Evolutionary conservation across 1,140 invertebrate genomes (phyloP).

Genomic region (Drosophila novamexicana): DNA sequence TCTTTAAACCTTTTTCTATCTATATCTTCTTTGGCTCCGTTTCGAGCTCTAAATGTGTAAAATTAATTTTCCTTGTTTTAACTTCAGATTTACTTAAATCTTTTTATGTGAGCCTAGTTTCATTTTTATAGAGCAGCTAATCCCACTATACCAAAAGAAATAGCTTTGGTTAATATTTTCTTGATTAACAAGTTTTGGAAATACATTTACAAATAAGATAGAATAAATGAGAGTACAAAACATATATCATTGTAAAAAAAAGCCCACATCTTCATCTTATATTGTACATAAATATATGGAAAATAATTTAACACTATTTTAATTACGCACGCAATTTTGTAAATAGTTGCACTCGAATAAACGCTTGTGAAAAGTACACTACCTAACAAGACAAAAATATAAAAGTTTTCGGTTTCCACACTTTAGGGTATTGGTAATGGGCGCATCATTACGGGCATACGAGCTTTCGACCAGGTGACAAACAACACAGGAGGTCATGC

Average conservation of each 20-base stretch:
- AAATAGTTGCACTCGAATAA: background rate
- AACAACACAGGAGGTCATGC: conserved; percentile 86
- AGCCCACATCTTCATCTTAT: background rate
- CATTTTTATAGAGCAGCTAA: too few relatives aligned
- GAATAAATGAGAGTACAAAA: background rate
- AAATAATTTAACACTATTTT: background rate
- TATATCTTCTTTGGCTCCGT: too few relatives aligned
- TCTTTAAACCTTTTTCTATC: too few relatives aligned
- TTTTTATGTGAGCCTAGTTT: too few relatives aligned
- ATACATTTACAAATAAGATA: background rate
- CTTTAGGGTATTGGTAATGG: conserved; percentile 74
- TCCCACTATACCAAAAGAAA: too few relatives aligned
- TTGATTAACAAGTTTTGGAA: too few relatives aligned
- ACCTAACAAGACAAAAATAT: background rate
- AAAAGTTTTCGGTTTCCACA: conserved; percentile 36
- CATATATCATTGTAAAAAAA: background rate
- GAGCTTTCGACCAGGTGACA: conserved; percentile 85
- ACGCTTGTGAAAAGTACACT: background rate
- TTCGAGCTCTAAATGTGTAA: too few relatives aligned
- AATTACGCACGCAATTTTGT: background rate
- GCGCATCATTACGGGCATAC: conserved; percentile 85
- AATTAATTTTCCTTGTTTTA: too few relatives aligned
- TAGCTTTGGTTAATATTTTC: too few relatives aligned
- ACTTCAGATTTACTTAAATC: too few relatives aligned
- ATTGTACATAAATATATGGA: background rate